phyloP scores from a whole-genome alignment of 2,888 invertebrate genomes.

The Eupithecia insigniata region DNA sequence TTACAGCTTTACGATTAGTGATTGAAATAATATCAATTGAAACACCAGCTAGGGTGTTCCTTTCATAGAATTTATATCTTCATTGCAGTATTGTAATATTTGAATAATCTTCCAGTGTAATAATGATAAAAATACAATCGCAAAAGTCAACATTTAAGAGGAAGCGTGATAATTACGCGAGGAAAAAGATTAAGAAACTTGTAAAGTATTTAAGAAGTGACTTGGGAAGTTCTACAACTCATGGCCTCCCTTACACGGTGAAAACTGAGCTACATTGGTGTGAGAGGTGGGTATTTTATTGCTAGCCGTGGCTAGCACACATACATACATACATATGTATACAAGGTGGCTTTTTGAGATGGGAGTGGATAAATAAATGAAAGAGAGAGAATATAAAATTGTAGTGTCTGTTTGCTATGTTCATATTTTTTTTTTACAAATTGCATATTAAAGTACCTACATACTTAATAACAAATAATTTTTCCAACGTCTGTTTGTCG shows the following conservation, averaged over 20 bases:
- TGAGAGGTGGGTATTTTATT: constrained; percentile 61
- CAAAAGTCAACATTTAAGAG: constrained; percentile 57
- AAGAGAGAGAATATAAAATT: too few relatives aligned
- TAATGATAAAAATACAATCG: constrained; percentile 55
- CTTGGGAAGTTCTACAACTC: constrained; percentile 66
- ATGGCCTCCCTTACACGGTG: constrained; percentile 68
- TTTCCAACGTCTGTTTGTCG: too few relatives aligned
- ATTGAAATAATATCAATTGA: background rate
- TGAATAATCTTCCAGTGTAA: constrained; percentile 36
- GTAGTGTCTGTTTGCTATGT: too few relatives aligned
- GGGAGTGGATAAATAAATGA: too few relatives aligned
- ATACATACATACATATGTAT: too few relatives aligned
- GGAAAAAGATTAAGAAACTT: constrained; percentile 59
- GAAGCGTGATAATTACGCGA: constrained; percentile 62
- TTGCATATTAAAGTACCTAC: too few relatives aligned
- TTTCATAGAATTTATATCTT: background rate
- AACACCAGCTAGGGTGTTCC: background rate
- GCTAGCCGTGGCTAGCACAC: too few relatives aligned
- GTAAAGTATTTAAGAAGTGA: constrained; percentile 66
- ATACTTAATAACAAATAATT: too few relatives aligned
- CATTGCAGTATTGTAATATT: too few relatives aligned
- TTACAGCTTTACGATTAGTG: background rate
- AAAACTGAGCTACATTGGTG: constrained; percentile 66
- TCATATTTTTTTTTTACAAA: too few relatives aligned
- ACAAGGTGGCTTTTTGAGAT: too few relatives aligned